Conservation (phyloP, 1,140 invertebrate genomes). For the Pteromalus puparum region DNA sequence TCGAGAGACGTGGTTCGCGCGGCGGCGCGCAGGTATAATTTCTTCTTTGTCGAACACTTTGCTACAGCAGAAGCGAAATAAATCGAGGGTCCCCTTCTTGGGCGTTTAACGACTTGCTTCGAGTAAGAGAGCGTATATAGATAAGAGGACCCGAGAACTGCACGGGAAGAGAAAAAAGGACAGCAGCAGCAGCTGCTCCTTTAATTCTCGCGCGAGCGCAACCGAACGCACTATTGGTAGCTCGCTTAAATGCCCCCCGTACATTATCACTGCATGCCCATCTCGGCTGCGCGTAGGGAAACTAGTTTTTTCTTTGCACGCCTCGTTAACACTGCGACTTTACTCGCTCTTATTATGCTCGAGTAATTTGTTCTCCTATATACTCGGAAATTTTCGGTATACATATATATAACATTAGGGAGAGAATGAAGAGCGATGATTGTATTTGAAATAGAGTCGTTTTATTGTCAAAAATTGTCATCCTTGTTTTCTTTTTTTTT, state of each 20-base stretch:
- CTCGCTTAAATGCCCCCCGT: conserved; percentile 25
- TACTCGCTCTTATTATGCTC: too few species aligned
- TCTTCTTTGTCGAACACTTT: conserved; percentile 34
- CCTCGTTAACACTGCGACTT: conserved; percentile 33
- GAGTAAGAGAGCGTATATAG: not conserved
- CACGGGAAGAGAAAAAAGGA: too few species aligned
- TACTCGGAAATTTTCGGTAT: conserved; percentile 30
- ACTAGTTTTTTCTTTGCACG: conserved; percentile 21
- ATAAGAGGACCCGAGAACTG: conserved; percentile 9
- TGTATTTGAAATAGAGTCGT: conserved; percentile 5
- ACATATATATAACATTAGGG: too few species aligned
- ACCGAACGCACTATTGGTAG: not conserved
- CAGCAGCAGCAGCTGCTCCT: not conserved
- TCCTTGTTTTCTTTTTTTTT: not conserved
- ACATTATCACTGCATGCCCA: conserved; percentile 30
- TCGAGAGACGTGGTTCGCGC: not conserved
- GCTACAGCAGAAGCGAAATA: not conserved
- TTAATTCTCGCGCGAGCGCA: not conserved
- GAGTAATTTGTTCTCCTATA: conserved; percentile 44
- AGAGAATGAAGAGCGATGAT: too few species aligned
- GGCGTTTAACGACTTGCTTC: conserved; percentile 37
- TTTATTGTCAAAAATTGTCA: conserved; percentile 21
- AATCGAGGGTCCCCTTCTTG: conserved; percentile 1
- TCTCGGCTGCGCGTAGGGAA: not conserved
- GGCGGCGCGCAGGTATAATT: conserved; percentile 30